These are phyloP conservation scores for Ligdia adustata DNA, from an alignment of 2,888 invertebrate genomes.

Conservation along the genomic window DNA sequence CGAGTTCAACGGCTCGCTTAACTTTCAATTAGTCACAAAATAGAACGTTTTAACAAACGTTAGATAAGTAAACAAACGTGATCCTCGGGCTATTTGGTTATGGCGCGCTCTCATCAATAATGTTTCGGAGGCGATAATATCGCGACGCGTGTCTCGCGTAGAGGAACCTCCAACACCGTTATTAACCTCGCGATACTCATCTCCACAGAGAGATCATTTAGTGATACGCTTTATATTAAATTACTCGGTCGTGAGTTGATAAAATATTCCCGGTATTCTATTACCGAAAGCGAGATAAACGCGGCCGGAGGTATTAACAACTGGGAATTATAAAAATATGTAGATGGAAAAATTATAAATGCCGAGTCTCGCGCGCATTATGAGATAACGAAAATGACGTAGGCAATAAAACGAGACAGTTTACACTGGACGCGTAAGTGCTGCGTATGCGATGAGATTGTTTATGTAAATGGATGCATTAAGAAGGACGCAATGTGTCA, in stretches of 20 bases:
- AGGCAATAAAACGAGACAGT: slow-evolving; percentile 39
- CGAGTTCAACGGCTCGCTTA: slow-evolving; percentile 59
- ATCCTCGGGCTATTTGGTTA: slow-evolving; percentile 80
- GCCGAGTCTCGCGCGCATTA: slow-evolving; percentile 22
- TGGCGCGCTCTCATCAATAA: slow-evolving; percentile 79
- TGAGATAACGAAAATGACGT: slow-evolving; percentile 25
- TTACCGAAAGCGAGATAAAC: slow-evolving; percentile 81
- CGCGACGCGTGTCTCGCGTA: slow-evolving; percentile 78
- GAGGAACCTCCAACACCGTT: slow-evolving; percentile 80
- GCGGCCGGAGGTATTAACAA: slow-evolving; percentile 68
- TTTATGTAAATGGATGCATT: slow-evolving; percentile 65
- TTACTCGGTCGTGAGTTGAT: slow-evolving; percentile 83
- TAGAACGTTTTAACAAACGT: slow-evolving; percentile 64
- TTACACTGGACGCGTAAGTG: slow-evolving; percentile 43
- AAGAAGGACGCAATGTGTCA: slow-evolving; percentile 65
- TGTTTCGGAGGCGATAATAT: slow-evolving; percentile 77
- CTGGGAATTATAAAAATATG: slow-evolving; percentile 42
- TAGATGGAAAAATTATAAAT: slow-evolving; percentile 30
- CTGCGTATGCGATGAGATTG: slow-evolving; percentile 50
- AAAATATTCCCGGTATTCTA: slow-evolving; percentile 81
- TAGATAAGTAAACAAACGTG: slow-evolving; percentile 79
- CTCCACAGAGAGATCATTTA: slow-evolving; percentile 78
- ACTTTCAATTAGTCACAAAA: slow-evolving; percentile 74
- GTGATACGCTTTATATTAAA: slow-evolving; percentile 84
- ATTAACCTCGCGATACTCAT: slow-evolving; percentile 79